These are phyloP conservation scores for Pseudolycoriella hygida DNA, from an alignment of 2,888 invertebrate genomes.

Conservation along the genomic window DNA sequence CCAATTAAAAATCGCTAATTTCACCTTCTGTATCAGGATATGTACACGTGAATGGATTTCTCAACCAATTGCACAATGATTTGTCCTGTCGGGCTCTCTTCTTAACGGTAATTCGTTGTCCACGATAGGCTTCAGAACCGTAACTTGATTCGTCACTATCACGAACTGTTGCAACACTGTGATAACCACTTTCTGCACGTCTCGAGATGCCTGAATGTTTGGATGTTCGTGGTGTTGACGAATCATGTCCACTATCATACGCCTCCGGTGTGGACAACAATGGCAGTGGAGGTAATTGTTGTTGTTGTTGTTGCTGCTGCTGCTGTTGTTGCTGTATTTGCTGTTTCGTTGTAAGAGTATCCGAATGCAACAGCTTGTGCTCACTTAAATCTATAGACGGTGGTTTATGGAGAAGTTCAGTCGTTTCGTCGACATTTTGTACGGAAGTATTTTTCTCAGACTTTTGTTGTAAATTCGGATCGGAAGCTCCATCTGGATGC, in stretches of 20 bases:
- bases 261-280: slow-evolving; percentile 39
- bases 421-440: slow-evolving; percentile 25
- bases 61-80: slow-evolving; percentile 56
- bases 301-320: slow-evolving; percentile 22
- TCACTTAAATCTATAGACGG: slow-evolving; percentile 13
- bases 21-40: slow-evolving; percentile 54
- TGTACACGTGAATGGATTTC: slow-evolving; percentile 60
- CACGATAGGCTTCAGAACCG: slow-evolving; percentile 38
- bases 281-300: slow-evolving; percentile 19
- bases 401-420: slow-evolving; percentile 19
- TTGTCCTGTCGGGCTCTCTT: slow-evolving; percentile 41
- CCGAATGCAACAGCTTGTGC: slow-evolving; percentile 6
- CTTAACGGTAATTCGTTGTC: slow-evolving; percentile 15
- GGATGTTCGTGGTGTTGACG: slow-evolving; percentile 64
- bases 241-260: slow-evolving; percentile 71
- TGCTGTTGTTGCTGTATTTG: slow-evolving; percentile 20
- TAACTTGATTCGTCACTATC: slow-evolving; percentile 76
- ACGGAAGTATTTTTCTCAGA: slow-evolving; percentile 14
- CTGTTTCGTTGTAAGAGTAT: slow-evolving; percentile 21
- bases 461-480: slow-evolving; percentile 51
- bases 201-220: slow-evolving; percentile 66
- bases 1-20: slow-evolving; percentile 44
- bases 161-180: slow-evolving; percentile 51
- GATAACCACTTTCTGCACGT: slow-evolving; percentile 78
- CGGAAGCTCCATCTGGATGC: slow-evolving; percentile 85